Percentiles rank a stretch among this genome's conserved stretches.
phyloP scores from a whole-genome alignment of 2,797 vertebrate genomes.

The Centropyge bicolor region DNA sequence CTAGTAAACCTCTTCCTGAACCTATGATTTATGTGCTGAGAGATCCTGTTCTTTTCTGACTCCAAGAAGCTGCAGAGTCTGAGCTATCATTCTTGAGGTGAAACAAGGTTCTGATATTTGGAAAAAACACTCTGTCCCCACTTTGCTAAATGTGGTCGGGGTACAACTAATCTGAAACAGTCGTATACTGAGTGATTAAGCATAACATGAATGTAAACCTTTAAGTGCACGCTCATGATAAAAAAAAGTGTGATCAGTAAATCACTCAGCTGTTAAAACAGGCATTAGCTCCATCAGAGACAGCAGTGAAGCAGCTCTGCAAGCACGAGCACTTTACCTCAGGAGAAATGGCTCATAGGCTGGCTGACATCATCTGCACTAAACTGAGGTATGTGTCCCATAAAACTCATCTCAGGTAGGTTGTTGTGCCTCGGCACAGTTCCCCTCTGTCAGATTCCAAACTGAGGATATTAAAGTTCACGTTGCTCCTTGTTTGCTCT shows the following conservation, averaged over 20 bases:
- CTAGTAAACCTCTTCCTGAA: constrained; percentile 60
- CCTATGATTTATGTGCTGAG: constrained; percentile 57
- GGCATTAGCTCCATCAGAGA: constrained; percentile 35
- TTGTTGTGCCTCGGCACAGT: constrained; percentile 6
- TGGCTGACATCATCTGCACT: constrained; percentile 40
- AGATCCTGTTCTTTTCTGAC: constrained; percentile 52
- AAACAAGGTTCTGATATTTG: constrained; percentile 52
- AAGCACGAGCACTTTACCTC: constrained; percentile 33
- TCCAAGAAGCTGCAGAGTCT: constrained; percentile 62
- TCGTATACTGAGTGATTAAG: constrained; percentile 24
- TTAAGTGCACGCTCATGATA: background rate
- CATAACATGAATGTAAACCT: constrained; percentile 22
- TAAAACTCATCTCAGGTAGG: constrained; percentile 28
- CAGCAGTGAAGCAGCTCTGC: constrained; percentile 19
- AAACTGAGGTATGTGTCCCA: constrained; percentile 49
- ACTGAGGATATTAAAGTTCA: background rate
- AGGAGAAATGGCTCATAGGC: constrained; percentile 28
- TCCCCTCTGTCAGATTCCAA: constrained; percentile 2
- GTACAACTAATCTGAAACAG: constrained; percentile 37
- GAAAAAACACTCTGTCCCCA: constrained; percentile 52
- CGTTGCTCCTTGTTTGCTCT: constrained; percentile 6
- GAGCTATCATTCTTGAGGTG: constrained; percentile 36
- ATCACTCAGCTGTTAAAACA: constrained; percentile 49
- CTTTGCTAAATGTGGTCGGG: constrained; percentile 32
- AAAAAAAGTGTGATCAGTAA: constrained; percentile 30